These are phyloP conservation scores for Clarias magur DNA, from an alignment of 2,113 vertebrate genomes.

Conservation along the genomic window DNA sequence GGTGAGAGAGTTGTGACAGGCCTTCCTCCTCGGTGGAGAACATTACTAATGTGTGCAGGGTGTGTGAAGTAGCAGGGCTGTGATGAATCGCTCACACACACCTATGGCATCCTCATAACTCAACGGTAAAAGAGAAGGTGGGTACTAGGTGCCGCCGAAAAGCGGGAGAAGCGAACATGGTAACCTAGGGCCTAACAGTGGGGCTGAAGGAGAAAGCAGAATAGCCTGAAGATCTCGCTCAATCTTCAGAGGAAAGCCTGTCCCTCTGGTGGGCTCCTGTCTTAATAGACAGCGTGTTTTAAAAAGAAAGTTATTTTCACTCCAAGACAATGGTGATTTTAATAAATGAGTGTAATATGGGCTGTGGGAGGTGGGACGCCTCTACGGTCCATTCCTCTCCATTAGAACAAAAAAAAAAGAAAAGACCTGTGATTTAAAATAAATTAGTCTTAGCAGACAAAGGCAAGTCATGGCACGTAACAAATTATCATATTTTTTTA, in stretches of 20 bases:
- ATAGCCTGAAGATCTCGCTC: constrained; percentile 75
- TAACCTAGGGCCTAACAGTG: constrained; percentile 45
- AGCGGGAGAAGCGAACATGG: background rate
- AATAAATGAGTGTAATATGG: constrained; percentile 71
- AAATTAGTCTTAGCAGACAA: constrained; percentile 41
- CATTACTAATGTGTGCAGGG: constrained; percentile 79
- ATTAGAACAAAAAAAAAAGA: constrained; percentile 33
- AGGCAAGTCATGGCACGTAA: constrained; percentile 37
- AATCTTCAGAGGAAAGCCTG: constrained; percentile 69
- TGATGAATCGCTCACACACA: constrained; percentile 78
- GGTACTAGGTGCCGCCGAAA: constrained; percentile 55
- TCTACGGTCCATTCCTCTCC: constrained; percentile 33
- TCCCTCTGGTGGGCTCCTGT: constrained; percentile 62
- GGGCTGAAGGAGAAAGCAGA: constrained; percentile 49
- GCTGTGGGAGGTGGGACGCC: constrained; percentile 48
- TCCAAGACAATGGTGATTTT: constrained; percentile 64
- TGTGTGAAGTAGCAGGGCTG: constrained; percentile 68
- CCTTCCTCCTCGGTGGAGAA: constrained; percentile 75
- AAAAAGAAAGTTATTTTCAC: constrained; percentile 68
- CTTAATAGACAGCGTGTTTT: constrained; percentile 59
- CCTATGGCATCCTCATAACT: constrained; percentile 79
- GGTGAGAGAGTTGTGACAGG: constrained; percentile 77
- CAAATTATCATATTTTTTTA: constrained; percentile 36
- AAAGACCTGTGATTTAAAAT: constrained; percentile 44
- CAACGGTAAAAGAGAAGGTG: constrained; percentile 74